These are phyloP conservation scores for Danionella cerebrum DNA, from an alignment of 2,113 vertebrate genomes.

Conservation along the genomic window DNA sequence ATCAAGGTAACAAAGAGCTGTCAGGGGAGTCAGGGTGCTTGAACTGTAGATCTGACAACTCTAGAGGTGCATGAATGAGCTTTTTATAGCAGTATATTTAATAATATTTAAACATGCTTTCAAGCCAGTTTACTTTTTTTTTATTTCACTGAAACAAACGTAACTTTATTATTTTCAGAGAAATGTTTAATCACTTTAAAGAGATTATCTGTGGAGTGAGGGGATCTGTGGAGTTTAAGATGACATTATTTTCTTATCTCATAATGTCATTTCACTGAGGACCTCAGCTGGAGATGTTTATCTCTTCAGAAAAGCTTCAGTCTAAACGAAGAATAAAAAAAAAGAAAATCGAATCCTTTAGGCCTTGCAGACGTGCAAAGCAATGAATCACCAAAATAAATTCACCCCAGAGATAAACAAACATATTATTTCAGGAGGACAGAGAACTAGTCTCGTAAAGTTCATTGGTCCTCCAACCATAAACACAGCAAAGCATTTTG, in stretches of 20 bases:
- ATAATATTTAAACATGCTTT: too few relatives aligned
- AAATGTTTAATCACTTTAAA: not conserved
- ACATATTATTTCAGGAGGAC: conserved; percentile 59
- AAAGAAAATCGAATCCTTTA: conserved; percentile 65
- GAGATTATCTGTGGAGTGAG: not conserved
- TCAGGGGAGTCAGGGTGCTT: too few relatives aligned
- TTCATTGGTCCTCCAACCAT: conserved; percentile 54
- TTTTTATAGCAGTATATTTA: too few relatives aligned
- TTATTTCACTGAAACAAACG: too few relatives aligned
- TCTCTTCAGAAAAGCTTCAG: conserved; percentile 35
- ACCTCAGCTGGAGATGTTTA: conserved; percentile 12
- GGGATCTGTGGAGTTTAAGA: not conserved
- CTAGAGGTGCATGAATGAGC: too few relatives aligned
- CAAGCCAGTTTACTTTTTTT: too few relatives aligned
- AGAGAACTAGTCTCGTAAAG: conserved; percentile 59
- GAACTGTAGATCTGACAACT: too few relatives aligned
- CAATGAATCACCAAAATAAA: conserved; percentile 70
- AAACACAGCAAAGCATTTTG: conserved; percentile 41
- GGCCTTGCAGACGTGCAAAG: conserved; percentile 52
- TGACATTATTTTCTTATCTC: conserved; percentile 27
- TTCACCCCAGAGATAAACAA: conserved; percentile 67
- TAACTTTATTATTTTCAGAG: too few relatives aligned
- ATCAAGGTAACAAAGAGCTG: too few relatives aligned
- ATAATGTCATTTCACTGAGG: conserved; percentile 58
- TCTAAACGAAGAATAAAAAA: conserved; percentile 67